A percentile compares a stretch with the other conserved stretches of the same genome.
These are phyloP conservation scores for Neuroterus valhalla DNA, from an alignment of 1,140 invertebrate genomes.

Conservation along the genomic window DNA sequence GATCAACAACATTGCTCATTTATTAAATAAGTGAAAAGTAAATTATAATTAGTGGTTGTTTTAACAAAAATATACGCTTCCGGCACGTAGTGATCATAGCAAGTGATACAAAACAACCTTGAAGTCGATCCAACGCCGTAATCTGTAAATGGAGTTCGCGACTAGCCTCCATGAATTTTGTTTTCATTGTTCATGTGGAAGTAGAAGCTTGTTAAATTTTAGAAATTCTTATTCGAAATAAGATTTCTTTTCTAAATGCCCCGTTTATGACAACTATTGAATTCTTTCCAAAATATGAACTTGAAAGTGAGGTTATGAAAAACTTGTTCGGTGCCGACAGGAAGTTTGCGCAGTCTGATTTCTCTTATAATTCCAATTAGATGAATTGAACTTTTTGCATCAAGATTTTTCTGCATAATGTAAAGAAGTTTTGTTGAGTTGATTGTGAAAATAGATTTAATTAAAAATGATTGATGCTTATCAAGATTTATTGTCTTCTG, in stretches of 20 bases:
- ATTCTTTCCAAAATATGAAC: not conserved
- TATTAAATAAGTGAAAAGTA: conserved; percentile 1
- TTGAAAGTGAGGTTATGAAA: not conserved
- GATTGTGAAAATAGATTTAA: not conserved
- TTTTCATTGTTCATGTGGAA: conserved; percentile 4
- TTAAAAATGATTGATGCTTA: conserved; percentile 9
- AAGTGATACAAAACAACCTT: not conserved
- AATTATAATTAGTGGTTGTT: not conserved
- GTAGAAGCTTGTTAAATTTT: not conserved
- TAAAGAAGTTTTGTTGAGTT: not conserved
- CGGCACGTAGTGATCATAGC: not conserved
- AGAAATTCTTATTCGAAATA: not conserved
- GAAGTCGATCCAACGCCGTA: not conserved
- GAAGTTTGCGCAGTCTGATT: not conserved
- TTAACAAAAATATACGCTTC: not conserved
- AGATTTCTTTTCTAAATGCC: not conserved
- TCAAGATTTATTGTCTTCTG: conserved; percentile 13
- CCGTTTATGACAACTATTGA: not conserved
- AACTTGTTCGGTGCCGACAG: not conserved
- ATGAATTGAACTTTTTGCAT: not conserved
- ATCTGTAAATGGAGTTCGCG: conserved; percentile 21
- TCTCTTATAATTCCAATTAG: not conserved
- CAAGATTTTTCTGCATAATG: not conserved
- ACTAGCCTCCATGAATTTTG: conserved; percentile 23
- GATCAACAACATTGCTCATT: conserved; percentile 32